A percentile compares a stretch with the other conserved stretches of the same genome.
These are phyloP conservation scores for Cryptocheilus praepositus DNA, from an alignment of 2,888 invertebrate genomes.

Conservation along the genomic window DNA sequence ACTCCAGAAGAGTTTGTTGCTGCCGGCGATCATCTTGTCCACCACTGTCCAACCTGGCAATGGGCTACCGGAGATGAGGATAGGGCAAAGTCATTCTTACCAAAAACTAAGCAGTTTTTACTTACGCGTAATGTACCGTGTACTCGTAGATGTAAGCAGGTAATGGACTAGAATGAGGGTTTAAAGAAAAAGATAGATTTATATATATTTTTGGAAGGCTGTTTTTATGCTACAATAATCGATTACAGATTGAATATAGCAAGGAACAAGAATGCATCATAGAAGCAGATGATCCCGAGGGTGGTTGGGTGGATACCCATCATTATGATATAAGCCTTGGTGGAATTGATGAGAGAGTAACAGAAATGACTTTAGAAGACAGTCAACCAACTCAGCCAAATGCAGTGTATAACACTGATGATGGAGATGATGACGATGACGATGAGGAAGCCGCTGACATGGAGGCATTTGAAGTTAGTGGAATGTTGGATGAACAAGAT, in stretches of 20 bases:
- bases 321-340: slow-evolving; percentile 84
- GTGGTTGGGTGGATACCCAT: slow-evolving; percentile 99
- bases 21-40: slow-evolving; percentile 98
- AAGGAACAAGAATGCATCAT: slow-evolving; percentile 94
- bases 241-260: slow-evolving; percentile 88
- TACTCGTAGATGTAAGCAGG: slow-evolving; percentile 94
- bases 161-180: slow-evolving; percentile 54
- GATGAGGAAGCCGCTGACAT: slow-evolving; percentile 96
- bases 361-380: slow-evolving; percentile 92
- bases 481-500: slow-evolving; percentile 94
- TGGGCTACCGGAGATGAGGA: slow-evolving; percentile 96
- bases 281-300: slow-evolving; percentile 89
- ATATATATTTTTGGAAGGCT: too few species aligned
- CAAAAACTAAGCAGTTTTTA: slow-evolving; percentile 96
- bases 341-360: slow-evolving; percentile 84
- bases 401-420: slow-evolving; percentile 59
- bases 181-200: too few species aligned
- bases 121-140: slow-evolving; percentile 98
- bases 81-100: slow-evolving; percentile 92
- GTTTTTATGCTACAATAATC: slow-evolving; percentile 5
- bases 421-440: slow-evolving; percentile 78
- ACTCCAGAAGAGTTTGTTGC: slow-evolving; percentile 99
- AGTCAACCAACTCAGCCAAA: slow-evolving; percentile 64
- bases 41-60: slow-evolving; percentile 99
- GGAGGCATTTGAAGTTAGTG: slow-evolving; percentile 98